Evolutionary conservation across 2,113 vertebrate species (phyloP), one percentile per base, ranked within the genome.

Genomic region (Chamaetylas fuelleborni): DNA sequence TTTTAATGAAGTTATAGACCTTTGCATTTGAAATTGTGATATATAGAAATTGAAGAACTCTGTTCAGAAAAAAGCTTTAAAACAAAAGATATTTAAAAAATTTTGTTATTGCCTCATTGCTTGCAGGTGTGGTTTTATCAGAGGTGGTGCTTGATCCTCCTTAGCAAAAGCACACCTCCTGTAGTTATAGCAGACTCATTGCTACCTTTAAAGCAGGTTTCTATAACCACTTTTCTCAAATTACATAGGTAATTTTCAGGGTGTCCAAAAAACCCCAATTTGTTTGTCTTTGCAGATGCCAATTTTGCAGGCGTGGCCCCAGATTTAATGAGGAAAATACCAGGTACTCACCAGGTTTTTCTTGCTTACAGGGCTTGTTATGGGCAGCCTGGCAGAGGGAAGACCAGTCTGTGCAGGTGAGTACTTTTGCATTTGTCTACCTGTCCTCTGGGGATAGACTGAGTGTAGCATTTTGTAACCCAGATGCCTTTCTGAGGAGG

Each of bases 211-310:
- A 48, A 85, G 36, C 5, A 70, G 25, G 5, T 73, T 92, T 83
- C 36, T 86, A 15, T 5, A 45, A 12, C 16, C 3, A 19, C 6
- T 61, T 81, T 8, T 53, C 19, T 65, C 5, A 20, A 64, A 28
- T 29, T 62, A 56, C 2, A 5, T 2, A 17, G 15, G 28, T 20
- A 22, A 42, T 61, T 26, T 36, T 34, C 9, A 57, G 12, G 4
- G 13, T 26, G 5, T 29, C 24, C 3, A 56, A 43, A 61, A 67
- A 2, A 0, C 0, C 3, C 6, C 9, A 31, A 4, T n/a, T 45
- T 31, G 5, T 28, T 9, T 53, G 23, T n/a, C 11, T 64, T 19
- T 36, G n/a, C 2, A 33, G 9, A 8, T 28, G 13, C 3, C 0
- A 14, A 0, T 66, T 92, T 54, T 90, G 12, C 16, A 70, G 42